Evolutionary conservation across 2,888 invertebrate genomes (phyloP), one percentile per base, ranked within the genome.

Genomic region (Ophioninae sp.): DNA sequence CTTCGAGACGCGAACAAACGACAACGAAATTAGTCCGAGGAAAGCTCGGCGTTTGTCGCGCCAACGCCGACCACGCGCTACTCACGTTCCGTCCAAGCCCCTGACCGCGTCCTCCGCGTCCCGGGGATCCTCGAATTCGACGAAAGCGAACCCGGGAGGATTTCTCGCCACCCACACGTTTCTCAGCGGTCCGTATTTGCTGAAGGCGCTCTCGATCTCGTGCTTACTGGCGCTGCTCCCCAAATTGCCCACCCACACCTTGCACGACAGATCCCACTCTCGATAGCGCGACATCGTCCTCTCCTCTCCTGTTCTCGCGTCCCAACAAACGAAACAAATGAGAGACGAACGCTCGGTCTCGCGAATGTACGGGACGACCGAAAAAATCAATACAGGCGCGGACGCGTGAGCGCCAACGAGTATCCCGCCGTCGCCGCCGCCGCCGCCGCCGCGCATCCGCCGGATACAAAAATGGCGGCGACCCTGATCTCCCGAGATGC

Each of bases 101-200:
- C 97, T 94, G 17, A 97, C 96, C 44, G 97, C 95, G 93, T 98
- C 97, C 93, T 97, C 97, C 17, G 98, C 97, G 91, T 98, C 98
- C 84, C 98, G 94, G 20, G 96, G 95, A 90, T 98, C 98, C 93
- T 98, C 97, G 92, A 95, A 98, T 93, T 98, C 97, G 6, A 97
- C 97, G 93, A 98, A 98, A 0, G 97, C 97, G 93, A 98, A 97
- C 21, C 97, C 98, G 7, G 98, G 98, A 61, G 98, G 98, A 91
- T 98, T 98, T 89, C 98, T 94, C 0, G 98, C 98, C 74, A 98
- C 98, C 98, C 98, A 98, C 69, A 98, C 98, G 93, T 97, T 98
- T 88, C 97, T 95, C 86, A 98, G 94, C 62, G 96, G 97, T 8
- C 98, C 98, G 93, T 97, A 98, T 93, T 97, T 97, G 81, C 96